Conservation (phyloP, 1,140 invertebrate genomes). For the Daktulosphaira vitifoliae region DNA sequence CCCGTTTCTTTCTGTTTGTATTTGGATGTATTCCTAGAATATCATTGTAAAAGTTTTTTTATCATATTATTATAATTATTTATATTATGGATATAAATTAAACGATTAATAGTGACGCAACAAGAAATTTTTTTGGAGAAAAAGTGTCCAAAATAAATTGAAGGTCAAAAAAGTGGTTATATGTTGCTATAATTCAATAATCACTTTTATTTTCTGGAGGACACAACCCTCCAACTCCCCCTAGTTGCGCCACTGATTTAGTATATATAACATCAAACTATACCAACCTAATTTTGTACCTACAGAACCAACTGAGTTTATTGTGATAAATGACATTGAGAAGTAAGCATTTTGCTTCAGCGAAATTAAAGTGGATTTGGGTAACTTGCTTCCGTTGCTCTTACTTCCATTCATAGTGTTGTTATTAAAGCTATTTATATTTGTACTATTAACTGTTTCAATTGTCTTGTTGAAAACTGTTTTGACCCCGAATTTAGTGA, state of each 20-base stretch:
- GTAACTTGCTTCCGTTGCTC: not conserved
- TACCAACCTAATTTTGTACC: constrained; percentile 37
- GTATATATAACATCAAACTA: too few species aligned
- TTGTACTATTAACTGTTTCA: not conserved
- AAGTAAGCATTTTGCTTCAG: constrained; percentile 42
- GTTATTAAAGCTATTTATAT: not conserved
- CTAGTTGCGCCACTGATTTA: too few species aligned
- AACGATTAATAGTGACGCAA: too few species aligned
- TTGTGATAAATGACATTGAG: constrained; percentile 41
- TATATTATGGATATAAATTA: too few species aligned
- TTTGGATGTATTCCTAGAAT: constrained; percentile 35
- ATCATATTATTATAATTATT: too few species aligned
- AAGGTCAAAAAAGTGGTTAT: too few species aligned
- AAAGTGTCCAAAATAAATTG: too few species aligned
- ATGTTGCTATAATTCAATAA: too few species aligned
- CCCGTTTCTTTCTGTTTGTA: constrained; percentile 31
- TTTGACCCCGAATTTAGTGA: constrained; percentile 38
- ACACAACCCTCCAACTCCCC: too few species aligned
- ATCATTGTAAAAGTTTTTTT: too few species aligned
- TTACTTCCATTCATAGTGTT: not conserved
- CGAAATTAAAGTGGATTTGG: constrained; percentile 28
- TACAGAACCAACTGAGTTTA: constrained; percentile 41
- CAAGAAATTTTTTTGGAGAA: too few species aligned
- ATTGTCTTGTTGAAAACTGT: constrained; percentile 34
- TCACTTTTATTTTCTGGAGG: too few species aligned